A percentile compares a stretch with the other conserved stretches of the same genome.
Conservation (phyloP, 1,140 invertebrate species). For the Drosophila subobscura region DNA sequence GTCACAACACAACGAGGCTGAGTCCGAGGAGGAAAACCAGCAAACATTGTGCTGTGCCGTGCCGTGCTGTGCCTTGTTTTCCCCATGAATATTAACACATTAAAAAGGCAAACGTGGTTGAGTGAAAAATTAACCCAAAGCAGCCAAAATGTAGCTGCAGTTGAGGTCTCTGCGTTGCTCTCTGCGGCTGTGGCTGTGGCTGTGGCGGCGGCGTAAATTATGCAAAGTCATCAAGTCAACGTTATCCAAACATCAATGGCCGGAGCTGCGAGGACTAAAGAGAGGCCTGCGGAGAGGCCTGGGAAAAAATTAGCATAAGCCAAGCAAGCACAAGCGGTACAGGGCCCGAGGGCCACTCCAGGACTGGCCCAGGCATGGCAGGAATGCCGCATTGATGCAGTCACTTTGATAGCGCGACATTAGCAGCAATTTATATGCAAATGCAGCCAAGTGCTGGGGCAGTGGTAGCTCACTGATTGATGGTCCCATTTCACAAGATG, state of each 20-base stretch:
- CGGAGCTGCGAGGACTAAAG: slow-evolving; percentile 15
- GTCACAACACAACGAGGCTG: slow-evolving; percentile 41
- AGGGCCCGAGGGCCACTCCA: slow-evolving; percentile 3
- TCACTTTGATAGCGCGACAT: slow-evolving; percentile 82
- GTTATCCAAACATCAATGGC: slow-evolving; percentile 78
- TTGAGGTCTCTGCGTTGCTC: slow-evolving; percentile 32
- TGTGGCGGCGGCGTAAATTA: slow-evolving; percentile 65
- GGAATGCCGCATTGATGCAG: slow-evolving; percentile 71
- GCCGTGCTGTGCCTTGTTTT: slow-evolving; percentile 23
- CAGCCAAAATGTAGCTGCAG: slow-evolving; percentile 46
- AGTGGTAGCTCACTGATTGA: slow-evolving; percentile 60
- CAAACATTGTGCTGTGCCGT: slow-evolving; percentile 13
- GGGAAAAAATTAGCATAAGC: slow-evolving; percentile 79
- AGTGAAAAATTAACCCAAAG: slow-evolving; percentile 76
- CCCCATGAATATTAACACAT: slow-evolving; percentile 75
- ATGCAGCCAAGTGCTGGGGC: slow-evolving; percentile 47
- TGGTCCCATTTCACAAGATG: slow-evolving; percentile 74
- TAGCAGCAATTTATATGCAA: slow-evolving; percentile 83
- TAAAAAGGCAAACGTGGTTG: slow-evolving; percentile 70
- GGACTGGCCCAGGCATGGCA: slow-evolving; percentile 41
- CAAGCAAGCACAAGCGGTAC: slow-evolving; percentile 30
- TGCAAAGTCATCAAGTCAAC: slow-evolving; percentile 80
- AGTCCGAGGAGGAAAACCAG: slow-evolving; percentile 25
- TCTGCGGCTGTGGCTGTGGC: slow-evolving; percentile 21
- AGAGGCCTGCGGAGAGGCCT: slow-evolving; percentile 31